Evolutionary conservation across 92 coral and sea anemone genomes (phyloP).

Genomic region (Isaurus tuberculatus): DNA sequence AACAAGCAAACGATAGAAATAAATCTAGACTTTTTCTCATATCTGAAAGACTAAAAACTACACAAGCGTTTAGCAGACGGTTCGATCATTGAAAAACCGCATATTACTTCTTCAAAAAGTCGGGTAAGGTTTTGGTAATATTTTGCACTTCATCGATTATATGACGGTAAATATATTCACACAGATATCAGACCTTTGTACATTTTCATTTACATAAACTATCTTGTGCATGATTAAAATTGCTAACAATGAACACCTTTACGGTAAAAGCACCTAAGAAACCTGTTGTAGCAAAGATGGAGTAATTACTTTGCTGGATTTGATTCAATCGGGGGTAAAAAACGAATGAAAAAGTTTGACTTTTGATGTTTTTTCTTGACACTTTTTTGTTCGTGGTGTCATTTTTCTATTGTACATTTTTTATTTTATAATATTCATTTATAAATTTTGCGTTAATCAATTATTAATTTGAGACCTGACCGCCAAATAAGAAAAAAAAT

Average conservation of each 20-base stretch:
- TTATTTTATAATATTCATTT: constrained; percentile 79
- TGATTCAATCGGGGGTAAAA: constrained; percentile 53
- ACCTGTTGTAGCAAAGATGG: background rate
- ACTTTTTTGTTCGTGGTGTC: constrained; percentile 78
- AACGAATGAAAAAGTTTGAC: constrained; percentile 58
- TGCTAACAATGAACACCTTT: background rate
- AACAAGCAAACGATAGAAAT: constrained; percentile 14
- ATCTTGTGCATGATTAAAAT: background rate
- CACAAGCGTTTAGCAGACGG: constrained; percentile 62
- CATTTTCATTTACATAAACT: background rate
- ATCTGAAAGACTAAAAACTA: constrained; percentile 68
- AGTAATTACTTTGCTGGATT: constrained; percentile 62
- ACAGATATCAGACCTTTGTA: constrained; percentile 11
- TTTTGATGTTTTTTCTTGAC: constrained; percentile 71
- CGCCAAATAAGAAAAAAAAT: constrained; percentile 73
- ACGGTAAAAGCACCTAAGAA: constrained; percentile 1
- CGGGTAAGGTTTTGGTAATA: constrained; percentile 63
- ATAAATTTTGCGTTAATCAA: constrained; percentile 85
- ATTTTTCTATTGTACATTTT: constrained; percentile 75
- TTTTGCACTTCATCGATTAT: constrained; percentile 66
- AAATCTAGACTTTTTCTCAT: constrained; percentile 58
- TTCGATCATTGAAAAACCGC: constrained; percentile 51
- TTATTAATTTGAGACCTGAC: constrained; percentile 79
- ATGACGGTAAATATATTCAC: constrained; percentile 65
- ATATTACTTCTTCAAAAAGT: constrained; percentile 67